Percentiles rank a stretch among this genome's conserved stretches.
Conservation (phyloP, 2,888 invertebrate species). For the Cataglyphis albicans region DNA sequence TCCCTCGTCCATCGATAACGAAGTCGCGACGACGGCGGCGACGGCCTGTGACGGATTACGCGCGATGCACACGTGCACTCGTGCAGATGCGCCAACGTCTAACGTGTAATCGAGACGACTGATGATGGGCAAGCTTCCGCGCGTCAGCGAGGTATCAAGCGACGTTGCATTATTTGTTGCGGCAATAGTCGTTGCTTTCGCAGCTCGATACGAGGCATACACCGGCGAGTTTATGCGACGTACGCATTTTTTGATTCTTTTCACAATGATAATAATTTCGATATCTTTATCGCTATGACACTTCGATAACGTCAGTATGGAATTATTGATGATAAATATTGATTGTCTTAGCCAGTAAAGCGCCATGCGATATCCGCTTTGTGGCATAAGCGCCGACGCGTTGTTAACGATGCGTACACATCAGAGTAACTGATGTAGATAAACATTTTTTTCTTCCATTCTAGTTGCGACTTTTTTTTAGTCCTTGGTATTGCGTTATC, state of each 20-base stretch:
- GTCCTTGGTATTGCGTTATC: constrained; percentile 21
- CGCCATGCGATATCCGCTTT: background rate
- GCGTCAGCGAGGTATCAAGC: constrained; percentile 35
- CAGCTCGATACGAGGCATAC: background rate
- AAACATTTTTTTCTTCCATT: constrained; percentile 26
- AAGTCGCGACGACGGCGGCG: background rate
- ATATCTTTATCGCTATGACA: background rate
- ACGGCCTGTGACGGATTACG: constrained; percentile 4
- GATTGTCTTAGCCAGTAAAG: background rate
- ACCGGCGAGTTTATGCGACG: background rate
- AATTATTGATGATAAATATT: constrained; percentile 16
- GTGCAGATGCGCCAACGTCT: constrained; percentile 23
- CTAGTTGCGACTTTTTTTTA: constrained; percentile 6
- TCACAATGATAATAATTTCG: background rate
- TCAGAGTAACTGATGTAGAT: constrained; percentile 31
- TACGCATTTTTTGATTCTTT: background rate
- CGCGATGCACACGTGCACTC: constrained; percentile 23
- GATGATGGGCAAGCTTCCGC: constrained; percentile 8
- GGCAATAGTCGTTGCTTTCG: constrained; percentile 37
- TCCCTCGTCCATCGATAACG: constrained; percentile 59
- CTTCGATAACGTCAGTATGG: background rate
- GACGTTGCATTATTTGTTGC: constrained; percentile 32
- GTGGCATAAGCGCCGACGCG: constrained; percentile 8
- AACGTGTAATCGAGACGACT: constrained; percentile 31
- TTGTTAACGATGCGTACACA: background rate